phyloP scores from a whole-genome alignment of 2,888 invertebrate genomes.

The Campaea margaritaria region DNA sequence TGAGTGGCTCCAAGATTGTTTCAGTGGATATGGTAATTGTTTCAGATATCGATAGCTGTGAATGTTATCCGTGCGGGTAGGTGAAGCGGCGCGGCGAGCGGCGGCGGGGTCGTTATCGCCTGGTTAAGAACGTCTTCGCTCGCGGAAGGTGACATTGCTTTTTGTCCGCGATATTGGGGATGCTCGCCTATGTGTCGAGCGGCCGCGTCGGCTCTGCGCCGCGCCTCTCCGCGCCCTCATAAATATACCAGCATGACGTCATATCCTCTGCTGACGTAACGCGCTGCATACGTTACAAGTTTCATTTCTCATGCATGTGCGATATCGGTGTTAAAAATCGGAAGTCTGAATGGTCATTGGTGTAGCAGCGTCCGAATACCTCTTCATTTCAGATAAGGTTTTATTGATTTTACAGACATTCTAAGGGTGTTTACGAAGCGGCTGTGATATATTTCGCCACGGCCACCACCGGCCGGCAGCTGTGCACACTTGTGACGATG shows the following conservation, averaged over 20 bases:
- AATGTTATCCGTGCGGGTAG: constrained; percentile 42
- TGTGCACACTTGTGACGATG: constrained; percentile 56
- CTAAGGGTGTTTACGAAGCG: constrained; percentile 45
- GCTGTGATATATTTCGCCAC: constrained; percentile 50
- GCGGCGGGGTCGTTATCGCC: constrained; percentile 55
- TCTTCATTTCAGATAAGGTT: constrained; percentile 5
- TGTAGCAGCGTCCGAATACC: constrained; percentile 5
- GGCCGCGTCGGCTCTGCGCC: constrained; percentile 21
- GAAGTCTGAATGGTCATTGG: constrained; percentile 8
- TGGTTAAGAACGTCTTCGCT: constrained; percentile 45
- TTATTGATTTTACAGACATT: constrained; percentile 14
- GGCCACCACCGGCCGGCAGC: constrained; percentile 56
- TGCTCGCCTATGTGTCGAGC: constrained; percentile 42
- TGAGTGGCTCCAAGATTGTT: constrained; percentile 12
- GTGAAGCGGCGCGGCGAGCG: constrained; percentile 44
- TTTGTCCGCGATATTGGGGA: constrained; percentile 52
- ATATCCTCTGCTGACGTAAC: constrained; percentile 38
- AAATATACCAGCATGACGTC: constrained; percentile 32
- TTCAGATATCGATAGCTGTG: constrained; percentile 28
- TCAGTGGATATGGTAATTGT: constrained; percentile 15
- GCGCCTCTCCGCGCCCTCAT: neutral
- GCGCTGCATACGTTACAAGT: constrained; percentile 32
- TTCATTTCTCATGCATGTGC: constrained; percentile 37
- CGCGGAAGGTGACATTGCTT: constrained; percentile 63
- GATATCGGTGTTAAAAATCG: constrained; percentile 6